Evolutionary conservation across 2,113 vertebrate species (phyloP), one percentile per base, ranked within the genome.

Genomic region (Lophius piscatorius): DNA sequence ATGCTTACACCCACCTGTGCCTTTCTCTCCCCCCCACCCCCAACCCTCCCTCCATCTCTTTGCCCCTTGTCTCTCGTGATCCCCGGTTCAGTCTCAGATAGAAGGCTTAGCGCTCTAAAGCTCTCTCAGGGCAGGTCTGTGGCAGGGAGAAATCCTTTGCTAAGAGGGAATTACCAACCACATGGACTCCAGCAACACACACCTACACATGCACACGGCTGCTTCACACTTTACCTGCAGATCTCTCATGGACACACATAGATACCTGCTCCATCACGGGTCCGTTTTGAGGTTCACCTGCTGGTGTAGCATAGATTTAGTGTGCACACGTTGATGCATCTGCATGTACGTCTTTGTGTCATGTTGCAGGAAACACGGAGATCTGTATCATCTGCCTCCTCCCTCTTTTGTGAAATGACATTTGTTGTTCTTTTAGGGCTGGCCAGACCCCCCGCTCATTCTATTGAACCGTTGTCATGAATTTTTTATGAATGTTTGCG

Each of bases 401-500:
- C 11, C 10, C 55, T 36, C 47, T 42, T 79, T 76, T 84, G 81
- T 81, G 70, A 72, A 69, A 78, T 78, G 76, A 60, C 80, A 83
- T 87, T 82, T 80, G 74, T 82, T 85, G 82, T 87, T 85, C 76
- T 76, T 76, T 67, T 21, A 42, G 44, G 40, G 68, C 70, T 58
- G 63, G 63, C 73, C 66, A 77, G 78, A 77, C 78, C 79, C 66
- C 78, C 75, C 39, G 41, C 75, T 78, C 66, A 82, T 82, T 80
- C 70, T 71, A 77, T 83, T 73, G 82, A 87, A 73, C 80, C 60
- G 26, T 57, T 22, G 71, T 82, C 86, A 86, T 89, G 81, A 88
- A 88, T 89, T 82, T 83, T 91, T 90, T 84, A 90, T 90, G 79
- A 83, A 75, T 82, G 73, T 87, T 74, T 87, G 78, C 39, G 47